Conservation (phyloP, 2,797 vertebrate species). For the Onychomys leucogaster region DNA sequence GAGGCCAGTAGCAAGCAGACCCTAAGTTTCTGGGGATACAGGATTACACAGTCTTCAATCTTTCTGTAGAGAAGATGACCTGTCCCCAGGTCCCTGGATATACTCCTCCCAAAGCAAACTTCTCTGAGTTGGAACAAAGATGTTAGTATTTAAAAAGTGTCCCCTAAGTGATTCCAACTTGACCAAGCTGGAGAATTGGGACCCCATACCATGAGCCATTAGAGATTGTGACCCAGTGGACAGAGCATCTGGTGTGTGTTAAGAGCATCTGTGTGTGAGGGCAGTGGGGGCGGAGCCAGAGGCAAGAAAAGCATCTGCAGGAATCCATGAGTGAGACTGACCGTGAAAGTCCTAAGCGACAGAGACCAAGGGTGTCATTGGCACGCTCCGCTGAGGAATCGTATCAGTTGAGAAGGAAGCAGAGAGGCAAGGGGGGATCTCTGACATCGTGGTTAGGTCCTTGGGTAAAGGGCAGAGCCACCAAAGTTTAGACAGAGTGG, state of each 20-base stretch:
- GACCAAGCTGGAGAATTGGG: background rate
- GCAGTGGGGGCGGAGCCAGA: background rate
- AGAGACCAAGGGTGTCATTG: background rate
- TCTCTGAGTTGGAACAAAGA: background rate
- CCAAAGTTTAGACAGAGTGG: background rate
- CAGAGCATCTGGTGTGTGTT: background rate
- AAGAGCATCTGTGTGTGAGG: background rate
- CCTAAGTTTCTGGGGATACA: too few relatives aligned
- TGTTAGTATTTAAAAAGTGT: background rate
- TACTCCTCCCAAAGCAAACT: background rate
- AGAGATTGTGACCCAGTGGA: background rate
- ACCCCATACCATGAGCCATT: too few relatives aligned
- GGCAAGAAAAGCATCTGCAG: background rate
- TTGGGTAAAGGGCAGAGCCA: background rate
- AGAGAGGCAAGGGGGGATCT: background rate
- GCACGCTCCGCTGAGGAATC: background rate
- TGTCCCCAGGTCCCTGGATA: background rate
- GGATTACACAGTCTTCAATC: background rate
- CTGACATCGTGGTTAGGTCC: background rate
- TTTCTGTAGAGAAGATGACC: background rate
- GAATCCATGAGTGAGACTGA: background rate
- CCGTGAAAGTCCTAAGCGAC: too few relatives aligned
- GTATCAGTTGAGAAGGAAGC: background rate
- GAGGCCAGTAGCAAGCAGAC: background rate
- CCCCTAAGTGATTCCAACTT: background rate